These are phyloP conservation scores for Centropus bengalensis DNA, from an alignment of 2,113 vertebrate genomes.

Conservation along the genomic window DNA sequence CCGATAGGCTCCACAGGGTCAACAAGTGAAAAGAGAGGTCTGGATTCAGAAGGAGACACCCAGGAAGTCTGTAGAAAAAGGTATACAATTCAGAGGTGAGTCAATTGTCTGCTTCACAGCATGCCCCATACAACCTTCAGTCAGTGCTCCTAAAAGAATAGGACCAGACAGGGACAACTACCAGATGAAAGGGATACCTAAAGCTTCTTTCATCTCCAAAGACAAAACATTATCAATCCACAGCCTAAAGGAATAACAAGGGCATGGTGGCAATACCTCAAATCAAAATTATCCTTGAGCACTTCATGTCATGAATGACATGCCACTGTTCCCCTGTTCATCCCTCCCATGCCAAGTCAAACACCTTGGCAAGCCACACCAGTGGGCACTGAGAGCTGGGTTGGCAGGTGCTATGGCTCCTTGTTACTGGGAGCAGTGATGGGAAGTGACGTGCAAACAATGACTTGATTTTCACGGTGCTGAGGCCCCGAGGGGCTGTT, in stretches of 20 bases:
- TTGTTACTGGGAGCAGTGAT: neutral
- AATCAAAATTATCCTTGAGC: neutral
- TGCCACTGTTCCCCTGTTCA: fast-evolving
- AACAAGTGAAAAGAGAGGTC: neutral
- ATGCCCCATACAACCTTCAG: neutral
- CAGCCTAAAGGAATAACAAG: neutral
- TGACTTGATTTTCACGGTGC: neutral
- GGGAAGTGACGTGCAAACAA: neutral
- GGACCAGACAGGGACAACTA: neutral
- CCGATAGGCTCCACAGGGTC: neutral
- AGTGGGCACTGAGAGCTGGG: neutral
- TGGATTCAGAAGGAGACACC: neutral
- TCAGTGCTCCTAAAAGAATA: neutral
- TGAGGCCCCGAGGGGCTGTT: slow-evolving; percentile 4
- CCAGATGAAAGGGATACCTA: neutral
- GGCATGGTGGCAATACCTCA: neutral
- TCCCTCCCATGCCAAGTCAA: neutral
- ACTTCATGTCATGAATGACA: neutral
- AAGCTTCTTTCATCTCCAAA: neutral
- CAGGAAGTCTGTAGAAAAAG: neutral
- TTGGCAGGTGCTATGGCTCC: neutral
- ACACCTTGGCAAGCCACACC: neutral
- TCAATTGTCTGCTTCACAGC: neutral
- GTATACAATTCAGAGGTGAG: neutral
- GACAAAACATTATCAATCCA: fast-evolving